These are phyloP conservation scores for Myioborus melanocephalus DNA, from an alignment of 2,797 vertebrate species.

Conservation along the genomic window DNA sequence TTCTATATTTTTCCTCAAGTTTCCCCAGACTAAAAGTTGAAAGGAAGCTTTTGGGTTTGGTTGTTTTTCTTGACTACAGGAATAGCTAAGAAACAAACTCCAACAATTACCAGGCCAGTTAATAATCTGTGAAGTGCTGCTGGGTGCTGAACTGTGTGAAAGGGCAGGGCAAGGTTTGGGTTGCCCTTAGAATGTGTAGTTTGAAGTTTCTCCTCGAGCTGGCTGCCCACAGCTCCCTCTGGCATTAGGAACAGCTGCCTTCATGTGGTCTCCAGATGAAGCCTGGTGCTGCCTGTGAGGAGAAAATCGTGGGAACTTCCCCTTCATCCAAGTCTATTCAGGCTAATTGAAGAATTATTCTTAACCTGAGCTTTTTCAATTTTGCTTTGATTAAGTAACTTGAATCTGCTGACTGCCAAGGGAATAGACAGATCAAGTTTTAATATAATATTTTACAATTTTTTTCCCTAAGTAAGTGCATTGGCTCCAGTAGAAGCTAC, in stretches of 20 bases:
- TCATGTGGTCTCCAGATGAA: slow-evolving; percentile 26
- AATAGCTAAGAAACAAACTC: background rate
- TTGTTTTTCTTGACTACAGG: background rate
- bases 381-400: background rate
- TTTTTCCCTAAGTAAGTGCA: background rate
- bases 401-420: background rate
- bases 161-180: background rate
- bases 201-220: background rate
- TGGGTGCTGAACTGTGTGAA: background rate
- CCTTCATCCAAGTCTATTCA: background rate
- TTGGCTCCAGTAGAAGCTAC: background rate
- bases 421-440: background rate
- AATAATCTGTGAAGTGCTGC: background rate
- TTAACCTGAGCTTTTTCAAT: background rate
- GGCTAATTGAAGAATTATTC: background rate
- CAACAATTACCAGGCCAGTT: background rate
- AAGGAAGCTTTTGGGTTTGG: background rate
- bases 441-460: background rate
- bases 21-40: background rate
- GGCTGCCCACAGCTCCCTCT: slow-evolving; percentile 9
- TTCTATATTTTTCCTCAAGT: background rate
- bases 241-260: slow-evolving; percentile 7
- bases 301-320: slow-evolving; percentile 31
- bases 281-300: background rate
- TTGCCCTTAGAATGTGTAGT: background rate